These are phyloP conservation scores for Siphlonurus alternatus DNA, from an alignment of 2,888 invertebrate species.

Conservation along the genomic window DNA sequence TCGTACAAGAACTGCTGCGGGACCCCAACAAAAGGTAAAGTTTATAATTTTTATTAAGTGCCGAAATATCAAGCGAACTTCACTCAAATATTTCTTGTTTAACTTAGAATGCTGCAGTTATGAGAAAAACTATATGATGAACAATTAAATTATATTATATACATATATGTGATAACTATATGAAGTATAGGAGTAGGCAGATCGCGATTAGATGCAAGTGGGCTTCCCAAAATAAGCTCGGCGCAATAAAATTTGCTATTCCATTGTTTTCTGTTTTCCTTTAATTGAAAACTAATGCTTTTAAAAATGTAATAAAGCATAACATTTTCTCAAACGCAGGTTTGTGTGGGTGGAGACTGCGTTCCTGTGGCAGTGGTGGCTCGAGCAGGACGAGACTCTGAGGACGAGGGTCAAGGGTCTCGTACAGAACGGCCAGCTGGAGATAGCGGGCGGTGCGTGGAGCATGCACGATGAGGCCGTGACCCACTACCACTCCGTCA, in stretches of 20 bases:
- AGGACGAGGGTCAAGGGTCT: constrained; percentile 36
- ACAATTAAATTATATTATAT: neutral
- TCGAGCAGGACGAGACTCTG: constrained; percentile 33
- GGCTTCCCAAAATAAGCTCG: too few relatives aligned
- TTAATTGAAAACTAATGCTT: too few relatives aligned
- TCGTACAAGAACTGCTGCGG: constrained; percentile 50
- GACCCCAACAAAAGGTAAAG: constrained; percentile 48
- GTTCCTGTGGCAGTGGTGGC: constrained; percentile 76
- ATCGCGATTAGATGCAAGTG: too few relatives aligned
- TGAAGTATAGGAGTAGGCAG: too few relatives aligned
- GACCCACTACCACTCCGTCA: constrained; percentile 49
- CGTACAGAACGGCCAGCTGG: constrained; percentile 43
- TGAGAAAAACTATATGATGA: neutral
- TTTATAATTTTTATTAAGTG: too few relatives aligned
- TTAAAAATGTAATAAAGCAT: too few relatives aligned
- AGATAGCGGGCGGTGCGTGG: constrained; percentile 66
- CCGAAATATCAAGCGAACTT: too few relatives aligned
- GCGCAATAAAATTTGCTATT: too few relatives aligned
- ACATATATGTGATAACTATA: too few relatives aligned
- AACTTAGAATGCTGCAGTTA: neutral
- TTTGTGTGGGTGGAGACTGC: constrained; percentile 84
- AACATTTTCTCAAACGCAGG: too few relatives aligned
- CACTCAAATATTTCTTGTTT: neutral
- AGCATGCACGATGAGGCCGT: constrained; percentile 70
- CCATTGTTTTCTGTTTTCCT: too few relatives aligned